Base-by-base conservation (phyloP, 2,113 vertebrate genomes). In the Cebus imitator region DNA sequence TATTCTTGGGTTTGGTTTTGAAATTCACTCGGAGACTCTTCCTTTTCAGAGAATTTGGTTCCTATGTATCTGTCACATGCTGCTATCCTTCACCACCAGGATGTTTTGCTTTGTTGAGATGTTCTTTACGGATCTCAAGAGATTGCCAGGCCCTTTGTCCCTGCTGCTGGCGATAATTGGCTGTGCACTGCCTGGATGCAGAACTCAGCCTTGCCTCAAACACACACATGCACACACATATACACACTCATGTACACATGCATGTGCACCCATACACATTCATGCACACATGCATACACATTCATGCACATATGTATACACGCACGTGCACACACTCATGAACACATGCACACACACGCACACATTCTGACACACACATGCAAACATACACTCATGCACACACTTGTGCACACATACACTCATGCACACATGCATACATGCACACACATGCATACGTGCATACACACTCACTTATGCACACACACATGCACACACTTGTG, bases 361-460 rank as follows among this genome's bases (percentile, higher is more conserved):
- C 50, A 50, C 3, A 2, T 3, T 45, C 45, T 45, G 45, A 45
- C 7, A 32, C 27, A 9, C 37, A 40, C 37, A 40, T 23, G 8
- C 58, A 61, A 21, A 3, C 11, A 13, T 10, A 1, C 40, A 21
- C 20, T 48, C 32, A 27, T 23, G 20, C 30, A 25, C 5, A 9
- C 27, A 32, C 30, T 32, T 9, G 7, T 8, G 57, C n/a, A 10
- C 90, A 58, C 37, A 11, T 2, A 16, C 55, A 57, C 17, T 45
- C 37, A 27, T 21, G 4, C 68, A 48, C 8, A 20, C 3, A 10
- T 48, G n/a, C 8, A 20, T 3, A 5, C 21, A 3, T 4, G 3
- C 18, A 72, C 68, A 10, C 55, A 55, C 55, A 6, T 40, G 37
- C 37, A 40, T 40, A 40, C 37, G 37, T 40, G 37, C 37, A 40